Evolutionary conservation across 1,140 invertebrate genomes (phyloP).

Genomic region (Drosophila murphyi): DNA sequence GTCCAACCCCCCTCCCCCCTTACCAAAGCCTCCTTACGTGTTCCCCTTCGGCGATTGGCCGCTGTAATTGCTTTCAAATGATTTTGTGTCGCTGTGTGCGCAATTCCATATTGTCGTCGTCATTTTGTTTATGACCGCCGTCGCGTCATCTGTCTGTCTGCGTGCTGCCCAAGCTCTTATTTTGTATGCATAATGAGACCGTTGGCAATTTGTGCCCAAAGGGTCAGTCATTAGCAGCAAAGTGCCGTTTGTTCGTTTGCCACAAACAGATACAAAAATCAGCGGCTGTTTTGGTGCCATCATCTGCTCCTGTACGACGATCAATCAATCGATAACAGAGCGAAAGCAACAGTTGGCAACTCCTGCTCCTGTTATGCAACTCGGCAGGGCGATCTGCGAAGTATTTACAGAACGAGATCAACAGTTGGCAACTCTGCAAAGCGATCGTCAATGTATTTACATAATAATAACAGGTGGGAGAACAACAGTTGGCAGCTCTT

Average conservation of each 20-base stretch:
- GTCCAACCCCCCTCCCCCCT: not conserved
- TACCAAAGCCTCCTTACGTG: not conserved
- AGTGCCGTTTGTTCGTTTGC: constrained; percentile 40
- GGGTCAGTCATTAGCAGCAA: constrained; percentile 61
- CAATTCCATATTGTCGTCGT: constrained; percentile 71
- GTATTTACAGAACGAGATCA: too few relatives aligned
- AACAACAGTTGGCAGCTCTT: not conserved
- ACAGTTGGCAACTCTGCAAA: too few relatives aligned
- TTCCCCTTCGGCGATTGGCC: constrained; percentile 11
- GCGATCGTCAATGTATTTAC: not conserved
- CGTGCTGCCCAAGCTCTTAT: constrained; percentile 67
- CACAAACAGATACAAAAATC: not conserved
- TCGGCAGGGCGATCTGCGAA: too few relatives aligned
- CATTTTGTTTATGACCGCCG: constrained; percentile 46
- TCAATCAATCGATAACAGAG: constrained; percentile 1
- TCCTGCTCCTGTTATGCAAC: too few relatives aligned
- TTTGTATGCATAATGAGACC: constrained; percentile 78
- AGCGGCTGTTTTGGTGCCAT: not conserved
- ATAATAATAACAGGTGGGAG: too few relatives aligned
- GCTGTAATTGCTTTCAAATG: constrained; percentile 81
- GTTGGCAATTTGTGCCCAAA: constrained; percentile 61
- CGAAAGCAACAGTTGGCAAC: too few relatives aligned
- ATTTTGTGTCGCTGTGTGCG: constrained; percentile 78
- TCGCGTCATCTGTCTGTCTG: constrained; percentile 20
- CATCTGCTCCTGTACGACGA: not conserved